Conservation (phyloP, 2,113 vertebrate genomes). For the Maccullochella peelii region DNA sequence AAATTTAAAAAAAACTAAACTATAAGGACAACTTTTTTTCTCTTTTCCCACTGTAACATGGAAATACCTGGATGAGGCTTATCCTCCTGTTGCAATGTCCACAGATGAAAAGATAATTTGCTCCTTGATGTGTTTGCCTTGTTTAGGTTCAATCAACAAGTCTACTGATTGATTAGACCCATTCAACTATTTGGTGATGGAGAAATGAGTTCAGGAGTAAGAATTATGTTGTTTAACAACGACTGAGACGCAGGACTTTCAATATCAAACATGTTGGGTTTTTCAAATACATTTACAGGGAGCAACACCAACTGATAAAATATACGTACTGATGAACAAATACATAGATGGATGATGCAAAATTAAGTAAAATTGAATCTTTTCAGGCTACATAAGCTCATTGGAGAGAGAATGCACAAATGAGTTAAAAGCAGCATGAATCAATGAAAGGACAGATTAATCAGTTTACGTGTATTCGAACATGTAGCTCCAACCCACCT, state of each 20-base stretch:
- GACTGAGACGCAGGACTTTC: not conserved
- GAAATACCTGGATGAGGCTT: not conserved
- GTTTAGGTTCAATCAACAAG: not conserved
- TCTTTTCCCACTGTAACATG: not conserved
- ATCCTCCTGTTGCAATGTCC: not conserved
- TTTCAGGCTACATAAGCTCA: not conserved
- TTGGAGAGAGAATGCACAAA: not conserved
- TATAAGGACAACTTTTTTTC: not conserved
- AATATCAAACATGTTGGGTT: not conserved
- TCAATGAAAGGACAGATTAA: not conserved
- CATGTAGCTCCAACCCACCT: slow-evolving; percentile 81
- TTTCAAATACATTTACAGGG: not conserved
- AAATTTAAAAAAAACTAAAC: not conserved
- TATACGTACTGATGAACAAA: not conserved
- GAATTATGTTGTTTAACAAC: not conserved
- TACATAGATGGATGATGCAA: not conserved
- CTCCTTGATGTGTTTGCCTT: too few relatives aligned
- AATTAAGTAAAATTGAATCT: not conserved
- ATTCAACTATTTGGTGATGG: not conserved
- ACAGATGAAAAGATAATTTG: not conserved
- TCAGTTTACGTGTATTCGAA: not conserved
- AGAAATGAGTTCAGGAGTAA: not conserved
- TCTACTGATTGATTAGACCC: not conserved
- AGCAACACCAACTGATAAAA: not conserved
- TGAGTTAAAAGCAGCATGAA: not conserved